Base-by-base conservation (phyloP, 2,113 vertebrate species). In the Scartelaos histophorus region DNA sequence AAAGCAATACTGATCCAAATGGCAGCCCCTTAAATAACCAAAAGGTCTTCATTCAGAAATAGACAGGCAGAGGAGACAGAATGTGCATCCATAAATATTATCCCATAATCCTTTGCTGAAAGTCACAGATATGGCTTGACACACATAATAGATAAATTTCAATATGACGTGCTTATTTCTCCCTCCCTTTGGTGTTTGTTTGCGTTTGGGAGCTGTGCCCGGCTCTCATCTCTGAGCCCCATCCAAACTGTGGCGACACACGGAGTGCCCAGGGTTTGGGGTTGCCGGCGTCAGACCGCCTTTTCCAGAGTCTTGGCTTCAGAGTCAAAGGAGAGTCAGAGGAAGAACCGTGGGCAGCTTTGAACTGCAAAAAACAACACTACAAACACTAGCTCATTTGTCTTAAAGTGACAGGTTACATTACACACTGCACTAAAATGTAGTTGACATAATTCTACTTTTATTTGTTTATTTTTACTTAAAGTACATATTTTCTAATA, bases 311-410 rank as follows among this genome's bases (percentile, higher is more conserved):
- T 29, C 29, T 78, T 88, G 83, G 86, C 83, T 85, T 7, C 7
- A 43, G 38, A 65, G 25, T 67, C 76, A 77, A 69, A 70, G 2
- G 78, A 81, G 70, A n/a, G 72, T 72, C 73, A 70, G 82, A 21
- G 80, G 76, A 74, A 72, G 74, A 81, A 79, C 73, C 57, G 74
- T 81, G 67, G 74, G 66, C 15, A 43, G 61, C 71, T 87, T 69
- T 71, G 49, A 85, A 74, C 82, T 71, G 82, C 76, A 83, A 34
- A n/a, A 90, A 89, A 88, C 85, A 89, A 89, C 89, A 76, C 73
- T n/a, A 60, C 72, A 58, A 5, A 24, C 65, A 71, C 76, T 82
- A 69, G 76, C 73, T 1, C 6, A 54, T 54, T 54, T 21, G 19
- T 54, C 7, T 54, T 11, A 43, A 43, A 43, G 38, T 43, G 38